Percentiles rank a stretch among this genome's conserved stretches.
These are phyloP conservation scores for Epinotia nisella DNA, from an alignment of 2,888 invertebrate species.

Conservation along the genomic window DNA sequence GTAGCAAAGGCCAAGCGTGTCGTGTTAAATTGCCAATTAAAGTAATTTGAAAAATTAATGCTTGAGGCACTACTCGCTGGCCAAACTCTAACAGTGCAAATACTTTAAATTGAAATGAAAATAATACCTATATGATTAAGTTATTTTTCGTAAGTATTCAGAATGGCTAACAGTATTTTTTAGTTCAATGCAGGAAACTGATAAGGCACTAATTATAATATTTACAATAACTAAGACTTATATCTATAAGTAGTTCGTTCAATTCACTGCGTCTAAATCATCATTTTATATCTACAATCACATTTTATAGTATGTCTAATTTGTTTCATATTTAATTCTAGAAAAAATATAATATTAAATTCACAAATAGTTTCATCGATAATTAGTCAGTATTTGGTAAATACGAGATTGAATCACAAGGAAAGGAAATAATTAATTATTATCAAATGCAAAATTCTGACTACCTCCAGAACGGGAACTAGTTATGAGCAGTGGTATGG, in stretches of 20 bases:
- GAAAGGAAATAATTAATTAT: background rate
- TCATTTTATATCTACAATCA: constrained; percentile 41
- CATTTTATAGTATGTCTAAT: constrained; percentile 43
- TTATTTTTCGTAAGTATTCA: constrained; percentile 2
- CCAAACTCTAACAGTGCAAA: background rate
- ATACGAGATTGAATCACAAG: constrained; percentile 25
- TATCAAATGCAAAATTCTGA: constrained; percentile 2
- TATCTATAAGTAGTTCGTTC: constrained; percentile 43
- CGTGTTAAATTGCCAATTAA: too few relatives aligned
- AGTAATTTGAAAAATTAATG: too few relatives aligned
- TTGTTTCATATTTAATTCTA: constrained; percentile 40
- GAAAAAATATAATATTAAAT: constrained; percentile 45
- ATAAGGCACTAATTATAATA: constrained; percentile 25
- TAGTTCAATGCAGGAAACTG: too few relatives aligned
- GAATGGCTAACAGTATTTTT: constrained; percentile 7
- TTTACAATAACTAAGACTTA: constrained; percentile 31
- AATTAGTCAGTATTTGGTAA: constrained; percentile 35
- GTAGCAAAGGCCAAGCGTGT: background rate
- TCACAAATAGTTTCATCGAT: constrained; percentile 42
- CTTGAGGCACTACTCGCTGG: too few relatives aligned
- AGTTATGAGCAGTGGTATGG: background rate
- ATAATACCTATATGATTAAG: background rate
- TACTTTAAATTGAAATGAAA: background rate
- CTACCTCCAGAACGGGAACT: background rate
- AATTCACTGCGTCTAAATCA: constrained; percentile 38